These are phyloP conservation scores for Lytechinus variegatus DNA, from an alignment of 35 echinoderm and acorn worm genomes.

Conservation along the genomic window DNA sequence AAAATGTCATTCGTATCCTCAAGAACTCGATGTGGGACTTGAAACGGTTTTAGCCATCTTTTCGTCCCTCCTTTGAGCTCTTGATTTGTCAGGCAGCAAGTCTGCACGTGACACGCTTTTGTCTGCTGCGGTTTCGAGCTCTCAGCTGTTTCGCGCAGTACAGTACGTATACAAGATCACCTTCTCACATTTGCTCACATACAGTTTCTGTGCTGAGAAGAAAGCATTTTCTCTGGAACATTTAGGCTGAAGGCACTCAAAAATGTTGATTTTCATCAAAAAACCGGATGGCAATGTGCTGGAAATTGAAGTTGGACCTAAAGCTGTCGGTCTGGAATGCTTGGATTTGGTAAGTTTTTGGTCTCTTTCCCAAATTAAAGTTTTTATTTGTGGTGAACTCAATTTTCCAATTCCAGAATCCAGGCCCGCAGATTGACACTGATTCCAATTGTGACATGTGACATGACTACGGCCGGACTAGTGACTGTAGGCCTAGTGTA, in stretches of 20 bases:
- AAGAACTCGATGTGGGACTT: not conserved
- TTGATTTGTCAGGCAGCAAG: too few species aligned
- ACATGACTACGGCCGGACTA: not conserved
- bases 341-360: constrained; percentile 80
- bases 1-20: too few species aligned
- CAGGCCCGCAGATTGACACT: not conserved
- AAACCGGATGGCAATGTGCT: constrained; percentile 74
- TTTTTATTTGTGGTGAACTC: not conserved
- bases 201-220: not conserved
- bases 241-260: constrained; percentile 24
- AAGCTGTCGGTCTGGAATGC: constrained; percentile 84
- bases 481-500: too few species aligned
- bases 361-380: not conserved
- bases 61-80: not conserved
- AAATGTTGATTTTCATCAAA: constrained; percentile 88
- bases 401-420: not conserved
- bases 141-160: not conserved
- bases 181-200: not conserved
- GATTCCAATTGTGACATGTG: too few species aligned
- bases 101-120: not conserved
- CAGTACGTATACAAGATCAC: not conserved
- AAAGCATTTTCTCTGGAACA: not conserved
- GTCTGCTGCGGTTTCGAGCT: not conserved
- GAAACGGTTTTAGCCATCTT: not conserved
- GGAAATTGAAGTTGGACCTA: constrained; percentile 69